Evolutionary conservation across 2,113 vertebrate genomes (phyloP), one percentile per base, ranked within the genome.

Genomic region (Microtus oregoni): DNA sequence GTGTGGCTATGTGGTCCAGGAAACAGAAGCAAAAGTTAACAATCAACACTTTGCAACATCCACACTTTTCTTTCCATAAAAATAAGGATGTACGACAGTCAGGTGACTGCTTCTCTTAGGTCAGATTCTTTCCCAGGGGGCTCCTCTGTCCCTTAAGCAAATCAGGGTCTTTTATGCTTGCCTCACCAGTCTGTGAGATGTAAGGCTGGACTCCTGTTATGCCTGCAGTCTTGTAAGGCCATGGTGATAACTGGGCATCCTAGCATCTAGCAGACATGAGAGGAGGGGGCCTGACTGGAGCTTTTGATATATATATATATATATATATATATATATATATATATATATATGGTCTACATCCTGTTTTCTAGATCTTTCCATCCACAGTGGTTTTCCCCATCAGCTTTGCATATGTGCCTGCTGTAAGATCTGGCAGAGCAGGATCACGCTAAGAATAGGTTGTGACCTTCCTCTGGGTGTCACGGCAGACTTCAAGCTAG

Each of bases 321-420:
- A 58, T 50, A 7, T 79, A n/a, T n/a, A n/a, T n/a, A n/a, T n/a
- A n/a, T n/a, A 35, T 75, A 30, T 61, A 32, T 41, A 44, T 44
- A 44, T 44, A 44, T 44, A 44, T 89, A 58, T 50, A 7, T 79
- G 8, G 1, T 88, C 65, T 81, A 58, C 88, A 70, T 26, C 28
- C 63, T 47, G 24, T 26, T 90, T 63, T 72, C 77, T 78, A 61
- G 52, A 13, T 52, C 26, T 91, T 91, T 50, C 32, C 77, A 61
- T 68, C 44, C 47, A 5, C 0, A 0, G 44, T 87, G 38, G 22
- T n/a, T 81, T n/a, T 13, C 20, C 6, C 10, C 20, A 32, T 44
- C 19, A 47, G 7, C n/a, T 81, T 70, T 47, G 58, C 12, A 6
- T 19, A n/a, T 65, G 30, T 52, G 52, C 20, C 65, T 32, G 12